Base-by-base conservation (phyloP, 2,888 invertebrate genomes). In the Cartodere bifasciata region DNA sequence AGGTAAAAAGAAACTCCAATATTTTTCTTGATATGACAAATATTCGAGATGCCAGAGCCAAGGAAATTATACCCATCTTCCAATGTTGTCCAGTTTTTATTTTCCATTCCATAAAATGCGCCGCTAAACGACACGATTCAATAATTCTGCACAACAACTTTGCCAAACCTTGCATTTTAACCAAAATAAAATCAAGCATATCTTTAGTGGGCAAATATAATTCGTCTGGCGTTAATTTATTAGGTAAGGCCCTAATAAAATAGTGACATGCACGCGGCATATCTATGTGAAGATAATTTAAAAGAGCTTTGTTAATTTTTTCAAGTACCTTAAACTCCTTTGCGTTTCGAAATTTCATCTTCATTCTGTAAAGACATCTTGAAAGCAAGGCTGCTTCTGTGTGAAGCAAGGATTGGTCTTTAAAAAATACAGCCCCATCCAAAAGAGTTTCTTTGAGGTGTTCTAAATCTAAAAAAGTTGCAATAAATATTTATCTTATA, bases 281-380 rank as follows among this genome's bases (percentile, higher is more conserved):
- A 22, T 56, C 43, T 22, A 63, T 40, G 13, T 48, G 44, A 12
- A 62, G 48, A 45, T 60, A 64, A 31, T 56, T 60, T 3, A 58
- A 44, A 32, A 67, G 42, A 2, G 56, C 54, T 41, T 56, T 55
- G 35, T 62, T 62, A 1, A 63, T 43, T 49, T 63, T 65, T 37
- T 59, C 59, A 52, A 66, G 53, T 13, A 50, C 45, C 41, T 64
- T 65, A n/a, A 67, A 50, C 15, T 65, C 65, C 37, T 65, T 67
- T 14, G 64, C 61, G 20, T 44, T 55, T 22, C 66, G 52, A 46
- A 66, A 64, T 50, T 67, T 67, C 30, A 52, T 53, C 44, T 67
- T 67, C 60, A 63, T 57, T 7, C 61, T 49, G 40, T 63, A 65
- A 31, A 63, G 58, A 25, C 58, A 42, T 28, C 63, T 49, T 20